phyloP scores from a whole-genome alignment of 2,113 vertebrate genomes.

The Albula glossodonta region DNA sequence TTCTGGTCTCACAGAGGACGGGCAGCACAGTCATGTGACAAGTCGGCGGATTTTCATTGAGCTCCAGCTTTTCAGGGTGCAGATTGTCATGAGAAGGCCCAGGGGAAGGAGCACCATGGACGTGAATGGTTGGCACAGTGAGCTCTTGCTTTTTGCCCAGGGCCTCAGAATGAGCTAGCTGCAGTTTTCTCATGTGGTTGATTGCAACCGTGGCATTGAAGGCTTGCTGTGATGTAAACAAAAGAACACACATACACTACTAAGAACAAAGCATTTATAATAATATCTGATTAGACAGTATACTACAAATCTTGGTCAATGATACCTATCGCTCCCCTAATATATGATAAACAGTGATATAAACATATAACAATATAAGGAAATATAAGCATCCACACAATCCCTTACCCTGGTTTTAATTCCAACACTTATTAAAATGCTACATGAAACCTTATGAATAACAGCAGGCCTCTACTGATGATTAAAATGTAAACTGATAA shows the following conservation, averaged over 20 bases:
- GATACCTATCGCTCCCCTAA: too few relatives aligned
- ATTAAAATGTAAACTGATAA: neutral
- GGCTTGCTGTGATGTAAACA: conserved; percentile 78
- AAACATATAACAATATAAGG: too few relatives aligned
- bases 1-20: conserved; percentile 46
- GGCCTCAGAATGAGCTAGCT: conserved; percentile 70
- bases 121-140: conserved; percentile 56
- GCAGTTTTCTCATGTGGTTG: conserved; percentile 93
- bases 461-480: neutral
- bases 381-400: too few relatives aligned
- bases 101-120: conserved; percentile 53
- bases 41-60: neutral
- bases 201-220: conserved; percentile 87
- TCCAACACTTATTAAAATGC: neutral
- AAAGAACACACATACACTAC: neutral
- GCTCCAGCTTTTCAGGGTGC: conserved; percentile 10
- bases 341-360: too few relatives aligned
- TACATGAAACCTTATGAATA: neutral
- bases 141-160: conserved; percentile 21
- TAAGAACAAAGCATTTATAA: neutral
- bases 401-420: neutral
- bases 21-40: conserved; percentile 44
- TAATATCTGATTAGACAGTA: too few relatives aligned
- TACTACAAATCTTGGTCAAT: too few relatives aligned
- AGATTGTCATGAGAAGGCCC: conserved; percentile 34